These are phyloP conservation scores for Erebia ligea DNA, from an alignment of 2,888 invertebrate species.

Conservation along the genomic window DNA sequence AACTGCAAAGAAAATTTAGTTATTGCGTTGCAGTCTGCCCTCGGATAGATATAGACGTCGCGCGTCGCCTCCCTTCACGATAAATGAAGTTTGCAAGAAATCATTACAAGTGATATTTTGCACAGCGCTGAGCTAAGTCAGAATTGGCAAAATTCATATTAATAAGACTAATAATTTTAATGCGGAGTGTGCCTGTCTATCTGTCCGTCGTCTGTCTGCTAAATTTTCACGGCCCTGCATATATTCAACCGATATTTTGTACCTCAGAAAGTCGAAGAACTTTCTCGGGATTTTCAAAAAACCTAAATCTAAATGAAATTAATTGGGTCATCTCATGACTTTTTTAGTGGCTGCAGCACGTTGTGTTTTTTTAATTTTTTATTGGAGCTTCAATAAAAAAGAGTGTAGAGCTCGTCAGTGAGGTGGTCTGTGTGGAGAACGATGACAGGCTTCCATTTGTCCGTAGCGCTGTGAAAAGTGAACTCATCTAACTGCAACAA, in stretches of 20 bases:
- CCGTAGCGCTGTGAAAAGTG: slow-evolving; percentile 61
- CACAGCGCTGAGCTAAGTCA: background rate
- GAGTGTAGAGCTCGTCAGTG: slow-evolving; percentile 50
- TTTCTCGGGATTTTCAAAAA: no score
- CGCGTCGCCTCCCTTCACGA: background rate
- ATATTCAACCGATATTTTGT: no score
- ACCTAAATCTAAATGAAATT: no score
- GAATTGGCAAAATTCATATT: background rate
- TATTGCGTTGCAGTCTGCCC: slow-evolving; percentile 38
- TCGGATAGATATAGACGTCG: background rate
- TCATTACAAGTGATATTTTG: background rate
- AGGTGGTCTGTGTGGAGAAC: slow-evolving; percentile 56
- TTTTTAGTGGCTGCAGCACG: no score
- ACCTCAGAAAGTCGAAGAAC: no score
- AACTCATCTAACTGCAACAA: slow-evolving; percentile 56
- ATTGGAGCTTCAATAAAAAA: slow-evolving; percentile 20
- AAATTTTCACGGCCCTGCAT: no score
- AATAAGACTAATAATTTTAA: background rate
- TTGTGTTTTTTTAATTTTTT: background rate
- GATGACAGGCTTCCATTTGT: slow-evolving; percentile 54
- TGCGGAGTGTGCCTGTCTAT: background rate
- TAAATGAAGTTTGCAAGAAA: background rate
- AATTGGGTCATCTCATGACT: no score
- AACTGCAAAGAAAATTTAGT: slow-evolving; percentile 50
- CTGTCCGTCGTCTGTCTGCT: background rate